Conservation (phyloP, 1,140 invertebrate genomes). For the Cherax destructor region DNA sequence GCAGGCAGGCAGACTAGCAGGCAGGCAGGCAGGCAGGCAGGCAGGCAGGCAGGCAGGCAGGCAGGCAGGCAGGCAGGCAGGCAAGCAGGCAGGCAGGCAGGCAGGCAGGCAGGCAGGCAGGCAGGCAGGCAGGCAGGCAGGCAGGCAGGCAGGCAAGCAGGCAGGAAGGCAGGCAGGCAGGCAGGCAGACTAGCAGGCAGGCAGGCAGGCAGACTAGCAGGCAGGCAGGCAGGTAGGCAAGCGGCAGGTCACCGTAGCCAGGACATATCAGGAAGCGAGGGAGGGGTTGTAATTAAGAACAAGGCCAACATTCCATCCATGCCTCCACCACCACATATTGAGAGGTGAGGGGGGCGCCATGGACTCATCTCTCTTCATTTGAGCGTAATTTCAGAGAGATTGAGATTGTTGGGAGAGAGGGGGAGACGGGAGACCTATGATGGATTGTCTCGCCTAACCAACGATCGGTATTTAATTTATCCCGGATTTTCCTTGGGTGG, state of each 20-base stretch:
- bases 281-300: conserved; percentile 50
- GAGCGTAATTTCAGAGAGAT: conserved; percentile 65
- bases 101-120: background rate
- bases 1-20: background rate
- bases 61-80: no score
- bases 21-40: background rate
- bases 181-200: no score
- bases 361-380: conserved; percentile 63
- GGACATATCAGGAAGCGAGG: conserved; percentile 33
- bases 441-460: conserved; percentile 53
- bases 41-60: no score
- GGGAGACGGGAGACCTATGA: conserved; percentile 40
- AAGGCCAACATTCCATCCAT: conserved; percentile 19
- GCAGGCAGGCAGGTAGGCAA: no score
- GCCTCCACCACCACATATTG: conserved; percentile 49
- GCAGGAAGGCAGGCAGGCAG: background rate
- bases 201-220: no score
- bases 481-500: conserved; percentile 55
- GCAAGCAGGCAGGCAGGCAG: background rate
- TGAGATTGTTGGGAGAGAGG: conserved; percentile 62
- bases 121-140: background rate
- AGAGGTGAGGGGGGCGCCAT: conserved; percentile 22
- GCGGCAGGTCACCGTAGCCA: conserved; percentile 15
- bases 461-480: conserved; percentile 65
- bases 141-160: background rate